phyloP scores from a whole-genome alignment of 2,797 vertebrate species.

The Phoeniculus purpureus region DNA sequence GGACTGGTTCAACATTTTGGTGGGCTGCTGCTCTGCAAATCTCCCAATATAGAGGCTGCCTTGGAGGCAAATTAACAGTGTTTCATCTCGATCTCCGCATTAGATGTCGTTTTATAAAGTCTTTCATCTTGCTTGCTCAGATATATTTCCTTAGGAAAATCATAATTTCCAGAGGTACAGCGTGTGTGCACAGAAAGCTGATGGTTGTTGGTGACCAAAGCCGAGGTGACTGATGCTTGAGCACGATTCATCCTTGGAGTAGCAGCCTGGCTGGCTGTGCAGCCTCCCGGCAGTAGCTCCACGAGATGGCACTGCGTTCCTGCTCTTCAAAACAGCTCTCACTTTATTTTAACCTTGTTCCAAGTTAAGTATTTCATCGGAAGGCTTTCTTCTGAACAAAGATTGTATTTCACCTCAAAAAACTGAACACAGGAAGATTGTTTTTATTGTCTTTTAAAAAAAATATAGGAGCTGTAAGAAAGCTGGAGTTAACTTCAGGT shows the following conservation, averaged over 20 bases:
- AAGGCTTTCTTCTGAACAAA: slow-evolving; percentile 44
- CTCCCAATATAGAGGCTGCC: accelerated
- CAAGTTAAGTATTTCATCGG: slow-evolving; percentile 50
- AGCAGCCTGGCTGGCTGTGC: background rate
- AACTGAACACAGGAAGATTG: slow-evolving; percentile 1
- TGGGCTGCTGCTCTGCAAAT: background rate
- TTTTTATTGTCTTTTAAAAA: slow-evolving; percentile 29
- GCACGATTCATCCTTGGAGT: accelerated
- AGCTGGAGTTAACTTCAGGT: background rate
- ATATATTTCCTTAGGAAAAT: background rate
- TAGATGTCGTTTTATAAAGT: background rate
- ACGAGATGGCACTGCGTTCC: slow-evolving; percentile 83
- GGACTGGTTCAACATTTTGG: background rate
- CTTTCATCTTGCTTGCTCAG: background rate
- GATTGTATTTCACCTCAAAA: slow-evolving; percentile 35
- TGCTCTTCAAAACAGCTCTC: slow-evolving; percentile 30
- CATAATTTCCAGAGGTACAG: background rate
- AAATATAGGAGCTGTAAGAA: background rate
- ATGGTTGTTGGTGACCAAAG: background rate
- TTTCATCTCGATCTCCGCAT: background rate
- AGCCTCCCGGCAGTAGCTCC: slow-evolving; percentile 24
- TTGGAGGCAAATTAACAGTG: accelerated
- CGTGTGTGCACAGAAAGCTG: accelerated
- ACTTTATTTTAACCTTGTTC: slow-evolving; percentile 22
- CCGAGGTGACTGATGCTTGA: background rate